Evolutionary conservation across 2,888 invertebrate species (phyloP).

Genomic region (Smittia sp.): DNA sequence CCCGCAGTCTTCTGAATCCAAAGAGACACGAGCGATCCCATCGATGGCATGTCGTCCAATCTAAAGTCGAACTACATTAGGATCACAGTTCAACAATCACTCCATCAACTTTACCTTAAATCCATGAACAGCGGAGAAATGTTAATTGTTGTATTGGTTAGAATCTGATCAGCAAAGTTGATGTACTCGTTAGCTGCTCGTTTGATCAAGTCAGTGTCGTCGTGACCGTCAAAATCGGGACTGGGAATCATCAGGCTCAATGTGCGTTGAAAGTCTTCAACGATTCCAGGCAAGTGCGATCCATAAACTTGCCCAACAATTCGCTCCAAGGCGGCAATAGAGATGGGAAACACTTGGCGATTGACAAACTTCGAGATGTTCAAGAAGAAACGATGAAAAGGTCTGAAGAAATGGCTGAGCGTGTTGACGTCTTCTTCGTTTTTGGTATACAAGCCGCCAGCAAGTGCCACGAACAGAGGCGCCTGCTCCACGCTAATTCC

Average conservation of each 20-base stretch:
- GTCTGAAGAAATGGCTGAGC: neutral
- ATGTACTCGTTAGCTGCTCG: neutral
- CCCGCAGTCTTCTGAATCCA: too few species aligned
- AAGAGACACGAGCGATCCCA: too few species aligned
- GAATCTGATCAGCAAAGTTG: neutral
- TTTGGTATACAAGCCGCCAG: neutral
- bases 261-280: neutral
- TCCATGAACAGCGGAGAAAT: constrained; percentile 6
- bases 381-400: neutral
- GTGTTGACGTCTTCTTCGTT: neutral
- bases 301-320: neutral
- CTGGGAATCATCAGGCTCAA: neutral
- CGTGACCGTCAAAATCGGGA: neutral
- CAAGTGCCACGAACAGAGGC: neutral
- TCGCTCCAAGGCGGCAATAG: neutral
- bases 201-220: neutral
- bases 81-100: too few species aligned
- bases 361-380: neutral
- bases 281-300: neutral
- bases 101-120: constrained; percentile 1
- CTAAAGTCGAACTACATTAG: too few species aligned
- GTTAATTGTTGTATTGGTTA: neutral
- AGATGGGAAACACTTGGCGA: neutral
- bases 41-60: too few species aligned
- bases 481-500: neutral